Conservation (phyloP, 2,797 vertebrate species). For the Xenops minutus region DNA sequence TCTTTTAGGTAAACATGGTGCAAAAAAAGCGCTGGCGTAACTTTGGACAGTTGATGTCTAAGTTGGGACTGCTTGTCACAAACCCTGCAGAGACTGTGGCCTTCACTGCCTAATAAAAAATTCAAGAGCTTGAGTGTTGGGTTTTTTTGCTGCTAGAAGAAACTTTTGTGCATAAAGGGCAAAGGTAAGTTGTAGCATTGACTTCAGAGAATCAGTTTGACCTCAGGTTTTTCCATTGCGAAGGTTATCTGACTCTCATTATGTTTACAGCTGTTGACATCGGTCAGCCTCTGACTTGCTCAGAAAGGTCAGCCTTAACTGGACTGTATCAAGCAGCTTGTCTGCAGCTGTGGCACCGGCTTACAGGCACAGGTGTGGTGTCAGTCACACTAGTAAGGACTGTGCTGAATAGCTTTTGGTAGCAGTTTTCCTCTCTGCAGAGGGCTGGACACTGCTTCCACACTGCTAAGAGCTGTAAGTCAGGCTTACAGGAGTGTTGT, state of each 20-base stretch:
- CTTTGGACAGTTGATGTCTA: background rate
- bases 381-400: background rate
- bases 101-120: background rate
- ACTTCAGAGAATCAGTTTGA: background rate
- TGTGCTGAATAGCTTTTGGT: background rate
- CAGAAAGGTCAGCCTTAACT: background rate
- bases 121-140: background rate
- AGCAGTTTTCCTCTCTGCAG: background rate
- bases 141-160: background rate
- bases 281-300: background rate
- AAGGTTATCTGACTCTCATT: background rate
- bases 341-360: fast-evolving
- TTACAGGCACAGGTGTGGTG: background rate
- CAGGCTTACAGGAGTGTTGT: fast-evolving
- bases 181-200: background rate
- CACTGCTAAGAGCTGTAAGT: background rate
- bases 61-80: background rate
- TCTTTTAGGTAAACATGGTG: background rate
- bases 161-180: background rate
- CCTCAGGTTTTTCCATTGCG: background rate
- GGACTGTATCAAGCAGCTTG: fast-evolving
- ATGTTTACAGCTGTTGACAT: background rate
- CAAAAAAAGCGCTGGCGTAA: background rate
- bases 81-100: background rate
- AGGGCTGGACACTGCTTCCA: background rate